Evolutionary conservation across 30 jellyfish, hydroid and myxozoan species (phyloP), one percentile per base, ranked within the genome.

Genomic region (Aurelia aurita): DNA sequence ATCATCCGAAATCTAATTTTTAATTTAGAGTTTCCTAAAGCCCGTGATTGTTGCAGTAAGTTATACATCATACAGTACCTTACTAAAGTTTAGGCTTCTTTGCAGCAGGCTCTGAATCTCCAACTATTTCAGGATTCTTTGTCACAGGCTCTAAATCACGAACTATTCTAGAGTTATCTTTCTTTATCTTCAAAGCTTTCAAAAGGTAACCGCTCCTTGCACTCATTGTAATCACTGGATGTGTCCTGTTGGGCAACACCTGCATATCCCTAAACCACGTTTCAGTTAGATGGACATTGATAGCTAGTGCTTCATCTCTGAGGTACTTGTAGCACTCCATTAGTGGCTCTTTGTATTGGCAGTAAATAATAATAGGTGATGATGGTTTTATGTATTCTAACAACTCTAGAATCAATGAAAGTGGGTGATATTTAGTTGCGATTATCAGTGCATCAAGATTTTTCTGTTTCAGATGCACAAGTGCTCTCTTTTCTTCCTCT

Each of bases 261-360:
- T 92, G 98, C 15, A 87, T 51, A 16, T 87, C 87, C 14, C 98
- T 84, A 43, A 73, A 75, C 98, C 98, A 92, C 22, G 98, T 74
- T 53, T 87, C 97, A 0, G 90, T 80, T 20, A 92, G 25, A 19
- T 80, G 84, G 7, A 87, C 87, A 78, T 92, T 77, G 26, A 79
- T 45, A 44, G 98, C 98, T 25, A 81, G 7, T 27, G 89, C 53
- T 23, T 58, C 63, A 34, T 87, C 93, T 39, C 92, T 82, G 43
- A 92, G 76, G 64, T 70, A 62, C n/a, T 70, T 84, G 74, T 80
- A 92, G 62, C 98, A 92, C 74, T 87, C 96, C 96, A 82, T 75
- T 9, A 92, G 87, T 44, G 98, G 98, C 68, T 92, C 98, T 72
- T 76, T 95, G 88, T 71, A 84, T 49, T 91, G 89, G 67, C 93